Evolutionary conservation across 2,888 invertebrate species (phyloP), one percentile per base, ranked within the genome.

Genomic region (Phyto melanocephala): DNA sequence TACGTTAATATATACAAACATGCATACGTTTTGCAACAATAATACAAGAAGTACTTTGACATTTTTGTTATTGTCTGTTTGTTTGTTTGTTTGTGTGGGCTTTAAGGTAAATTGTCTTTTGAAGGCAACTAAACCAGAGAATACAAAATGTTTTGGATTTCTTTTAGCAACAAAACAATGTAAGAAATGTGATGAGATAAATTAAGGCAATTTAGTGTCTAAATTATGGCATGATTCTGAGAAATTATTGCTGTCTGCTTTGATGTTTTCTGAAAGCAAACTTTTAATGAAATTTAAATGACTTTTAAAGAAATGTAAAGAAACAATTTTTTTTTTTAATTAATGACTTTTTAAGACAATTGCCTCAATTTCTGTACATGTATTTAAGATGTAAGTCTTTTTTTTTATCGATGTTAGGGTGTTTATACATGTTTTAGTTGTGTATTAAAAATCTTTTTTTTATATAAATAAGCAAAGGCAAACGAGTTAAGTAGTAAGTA

Each of bases 21-120:
- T 28, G 6, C 28, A 28, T 28, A 28, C 28, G 6, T 28, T 28
- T 28, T 28, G 28, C 28, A 28, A 28, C 28, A 3, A 28, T 28
- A 75, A 37, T 42, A 75, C 74, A 81, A 78, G 78, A 75, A 74
- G 58, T 52, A 56, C 68, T 72, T 67, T 72, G 42, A 56, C 56
- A 74, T 62, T 63, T 13, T 22, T 22, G n/a, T 11, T 47, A 13
- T 35, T 52, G 11, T 42, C 11, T 8, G 13, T n/a, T 6, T 47
- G 22, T 13, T 60, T 5, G 6, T 40, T 50, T 58, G 35, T 20
- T 63, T 17, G 15, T 37, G 15, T 17, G 4, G 40, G 45, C 13
- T 58, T 54, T 58, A 37, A 8, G 50, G 17, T 7, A 52, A 52
- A 40, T 35, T 40, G 17, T 17, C 45, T 67, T 63, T 63, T 54